Percentiles rank a stretch among this genome's conserved stretches.
Evolutionary conservation across 2,113 vertebrate species (phyloP).

Genomic region (Rhinopomastus cyanomelas): DNA sequence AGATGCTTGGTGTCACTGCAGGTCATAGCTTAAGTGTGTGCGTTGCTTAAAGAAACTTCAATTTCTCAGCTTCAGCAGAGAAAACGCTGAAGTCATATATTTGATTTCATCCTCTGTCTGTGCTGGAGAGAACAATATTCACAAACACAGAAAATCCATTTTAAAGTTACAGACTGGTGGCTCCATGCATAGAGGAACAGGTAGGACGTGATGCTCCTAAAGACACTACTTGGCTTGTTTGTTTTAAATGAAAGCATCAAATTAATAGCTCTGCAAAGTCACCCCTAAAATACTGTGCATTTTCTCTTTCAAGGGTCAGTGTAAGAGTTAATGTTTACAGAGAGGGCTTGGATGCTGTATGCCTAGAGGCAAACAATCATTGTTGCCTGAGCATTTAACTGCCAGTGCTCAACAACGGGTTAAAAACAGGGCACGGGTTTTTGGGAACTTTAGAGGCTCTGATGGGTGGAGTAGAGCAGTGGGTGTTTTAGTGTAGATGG

Average conservation of each 20-base stretch:
- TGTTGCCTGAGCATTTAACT: neutral
- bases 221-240: neutral
- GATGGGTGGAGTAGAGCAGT: constrained; percentile 35
- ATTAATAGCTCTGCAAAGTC: neutral
- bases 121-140: neutral
- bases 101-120: constrained; percentile 20
- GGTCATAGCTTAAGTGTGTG: constrained; percentile 25
- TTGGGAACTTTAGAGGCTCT: neutral
- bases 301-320: neutral
- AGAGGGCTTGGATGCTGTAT: neutral
- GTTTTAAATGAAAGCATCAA: neutral
- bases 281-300: neutral
- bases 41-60: constrained; percentile 44
- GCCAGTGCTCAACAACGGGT: neutral
- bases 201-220: neutral
- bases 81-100: constrained; percentile 21
- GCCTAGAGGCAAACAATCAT: neutral
- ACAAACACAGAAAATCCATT: neutral
- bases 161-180: neutral
- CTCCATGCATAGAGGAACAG: neutral
- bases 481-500: neutral
- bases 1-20: constrained; percentile 33
- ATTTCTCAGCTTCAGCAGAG: constrained; percentile 7
- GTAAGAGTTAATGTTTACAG: neutral
- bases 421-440: constrained; percentile 37